These are phyloP conservation scores for human (Homo sapiens) DNA, from an alignment of 2,113 vertebrate genomes.

Conservation along the genomic window GRCh38 chr4:32192001-32192500, in stretches of 20 bases:
- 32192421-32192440: background rate
- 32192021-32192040: slow-evolving; percentile 53
- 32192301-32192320: background rate
- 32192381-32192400: background rate
- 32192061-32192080: slow-evolving; percentile 62
- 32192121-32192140: slow-evolving; percentile 62
- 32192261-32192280: background rate
- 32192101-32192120: slow-evolving; percentile 58
- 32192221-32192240: background rate
- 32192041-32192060: slow-evolving; percentile 59
- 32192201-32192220: slow-evolving; percentile 35
- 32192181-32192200: slow-evolving; percentile 28
- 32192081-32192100: slow-evolving; percentile 53
- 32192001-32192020: slow-evolving; percentile 61
- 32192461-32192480: background rate
- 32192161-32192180: slow-evolving; percentile 42
- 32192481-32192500: background rate
- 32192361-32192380: background rate
- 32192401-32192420: background rate
- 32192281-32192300: background rate
- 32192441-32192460: background rate
- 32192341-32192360: background rate
- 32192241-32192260: background rate
- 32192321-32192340: background rate
- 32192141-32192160: slow-evolving; percentile 70